Evolutionary conservation across 2,113 vertebrate genomes (phyloP).

Genomic region (Gallinago paraguaiae): DNA sequence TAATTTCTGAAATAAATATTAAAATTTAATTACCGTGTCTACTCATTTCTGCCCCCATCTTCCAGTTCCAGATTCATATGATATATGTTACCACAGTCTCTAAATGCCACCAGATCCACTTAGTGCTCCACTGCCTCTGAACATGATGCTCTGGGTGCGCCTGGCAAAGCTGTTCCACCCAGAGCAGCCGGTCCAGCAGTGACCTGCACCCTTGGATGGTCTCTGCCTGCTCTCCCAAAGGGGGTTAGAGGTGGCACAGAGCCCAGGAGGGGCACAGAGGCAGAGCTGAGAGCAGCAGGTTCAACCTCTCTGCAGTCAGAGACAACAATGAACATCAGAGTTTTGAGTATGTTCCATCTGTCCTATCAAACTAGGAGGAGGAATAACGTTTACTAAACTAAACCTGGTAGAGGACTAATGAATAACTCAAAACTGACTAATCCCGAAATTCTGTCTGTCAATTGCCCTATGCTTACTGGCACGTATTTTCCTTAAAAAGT

Average conservation of each 20-base stretch:
- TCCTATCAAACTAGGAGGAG: background rate
- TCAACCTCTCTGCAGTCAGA: background rate
- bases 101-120: background rate
- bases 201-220: rapidly evolving
- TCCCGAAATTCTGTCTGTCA: background rate
- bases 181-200: rapidly evolving
- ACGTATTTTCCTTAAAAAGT: background rate
- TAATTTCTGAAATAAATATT: background rate
- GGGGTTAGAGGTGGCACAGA: rapidly evolving
- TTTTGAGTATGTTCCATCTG: background rate
- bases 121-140: background rate
- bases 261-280: background rate
- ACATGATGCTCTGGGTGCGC: no score
- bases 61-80: background rate
- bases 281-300: background rate
- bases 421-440: background rate
- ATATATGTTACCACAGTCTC: background rate
- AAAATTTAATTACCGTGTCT: background rate
- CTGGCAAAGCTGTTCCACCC: background rate
- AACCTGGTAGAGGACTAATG: background rate
- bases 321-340: background rate
- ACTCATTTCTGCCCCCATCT: background rate
- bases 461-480: background rate
- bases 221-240: rapidly evolving
- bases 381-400: background rate